Evolutionary conservation across 1,140 invertebrate species (phyloP), one percentile per base, ranked within the genome.

Genomic region (Zophobas morio): DNA sequence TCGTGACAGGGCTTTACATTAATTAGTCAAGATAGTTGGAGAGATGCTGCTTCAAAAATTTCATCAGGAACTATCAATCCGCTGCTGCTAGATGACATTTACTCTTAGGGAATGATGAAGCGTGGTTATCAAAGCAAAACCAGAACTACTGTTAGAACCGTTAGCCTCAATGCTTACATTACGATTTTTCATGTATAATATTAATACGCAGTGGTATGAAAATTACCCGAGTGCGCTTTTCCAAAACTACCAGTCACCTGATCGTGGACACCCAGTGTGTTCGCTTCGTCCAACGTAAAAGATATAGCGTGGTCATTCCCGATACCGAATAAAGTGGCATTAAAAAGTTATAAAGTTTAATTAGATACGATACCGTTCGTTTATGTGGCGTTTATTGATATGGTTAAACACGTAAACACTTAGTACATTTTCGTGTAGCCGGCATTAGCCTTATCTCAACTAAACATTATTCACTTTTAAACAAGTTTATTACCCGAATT

Each of bases 391-490:
- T 66, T 66, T 32, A 46, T 32, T 42, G 60, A 66, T 66, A 66
- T 66, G 60, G 60, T 40, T 39, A 66, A 66, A 66, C 60, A 66
- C 60, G 60, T 66, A 63, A n/a, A 66, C 60, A 66, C 60, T 66
- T 66, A 66, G 60, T 66, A 66, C 60, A 40, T 66, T 66, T 66
- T 42, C 60, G 60, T 66, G 60, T 66, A 66, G 37, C 39, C 60
- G 40, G 60, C 60, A 66, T 66, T 66, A 66, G 60, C 32, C 60
- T 66, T 66, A 66, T 66, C 60, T 42, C 60, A 36, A 5, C 39
- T 39, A 42, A 66, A 66, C 60, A 66, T 66, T 40, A 66, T 66
- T 66, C 60, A 42, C 60, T 46, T 66, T 66, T 36, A 46, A 63
- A 37, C 57, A 40, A 40, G 60, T 66, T 66, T 66, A 66, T 37